Evolutionary conservation across 2,888 invertebrate genomes (phyloP).

Genomic region (Chironomus tentans): DNA sequence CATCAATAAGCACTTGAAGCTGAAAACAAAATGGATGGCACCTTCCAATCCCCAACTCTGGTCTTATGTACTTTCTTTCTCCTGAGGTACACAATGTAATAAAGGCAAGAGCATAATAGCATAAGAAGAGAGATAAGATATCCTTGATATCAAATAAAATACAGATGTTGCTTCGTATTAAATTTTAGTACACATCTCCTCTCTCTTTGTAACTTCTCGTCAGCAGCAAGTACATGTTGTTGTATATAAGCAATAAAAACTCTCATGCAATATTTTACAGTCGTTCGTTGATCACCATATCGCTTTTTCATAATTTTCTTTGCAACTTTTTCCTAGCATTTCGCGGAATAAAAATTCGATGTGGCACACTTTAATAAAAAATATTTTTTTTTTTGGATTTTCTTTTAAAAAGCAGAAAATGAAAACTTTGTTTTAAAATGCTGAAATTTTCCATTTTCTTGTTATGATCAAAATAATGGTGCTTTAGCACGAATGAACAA

Average conservation of each 20-base stretch:
- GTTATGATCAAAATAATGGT: constrained; percentile 1
- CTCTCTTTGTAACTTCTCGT: background rate
- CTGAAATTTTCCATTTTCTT: background rate
- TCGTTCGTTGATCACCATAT: background rate
- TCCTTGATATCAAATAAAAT: constrained; percentile 14
- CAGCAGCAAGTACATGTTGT: background rate
- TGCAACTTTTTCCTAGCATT: background rate
- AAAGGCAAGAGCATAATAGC: too few species aligned
- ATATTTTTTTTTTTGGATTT: background rate
- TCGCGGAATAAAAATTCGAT: background rate
- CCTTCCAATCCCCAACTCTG: too few species aligned
- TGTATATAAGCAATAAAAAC: background rate
- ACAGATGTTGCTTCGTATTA: constrained; percentile 23
- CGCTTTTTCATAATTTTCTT: background rate
- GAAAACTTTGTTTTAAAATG: background rate
- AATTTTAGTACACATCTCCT: constrained; percentile 20
- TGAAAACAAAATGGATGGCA: too few species aligned
- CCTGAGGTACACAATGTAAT: too few species aligned
- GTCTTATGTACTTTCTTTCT: too few species aligned
- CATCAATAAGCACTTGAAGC: too few species aligned
- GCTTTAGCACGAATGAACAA: background rate
- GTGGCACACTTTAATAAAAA: background rate
- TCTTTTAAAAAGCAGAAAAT: background rate
- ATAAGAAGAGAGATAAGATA: too few species aligned
- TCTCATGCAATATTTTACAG: constrained; percentile 3